These are phyloP conservation scores for Epirrhoe tristata DNA, from an alignment of 2,888 invertebrate genomes.

Conservation along the genomic window DNA sequence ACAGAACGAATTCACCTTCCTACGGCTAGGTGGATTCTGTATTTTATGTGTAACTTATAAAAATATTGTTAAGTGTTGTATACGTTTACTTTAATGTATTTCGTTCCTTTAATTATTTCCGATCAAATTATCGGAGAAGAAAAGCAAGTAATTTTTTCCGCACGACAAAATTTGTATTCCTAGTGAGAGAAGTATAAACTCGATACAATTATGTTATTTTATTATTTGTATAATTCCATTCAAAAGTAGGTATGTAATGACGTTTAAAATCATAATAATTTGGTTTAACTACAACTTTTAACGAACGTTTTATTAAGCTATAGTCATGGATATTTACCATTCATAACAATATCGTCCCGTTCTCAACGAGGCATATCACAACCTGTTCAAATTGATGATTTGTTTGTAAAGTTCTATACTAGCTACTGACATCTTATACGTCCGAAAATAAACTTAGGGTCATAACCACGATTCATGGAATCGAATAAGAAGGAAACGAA, in stretches of 20 bases:
- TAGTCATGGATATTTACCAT: conserved; percentile 84
- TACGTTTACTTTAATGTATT: conserved; percentile 31
- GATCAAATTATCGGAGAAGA: conserved; percentile 62
- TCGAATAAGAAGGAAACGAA: conserved; percentile 82
- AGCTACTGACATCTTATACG: conserved; percentile 82
- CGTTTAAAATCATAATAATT: conserved; percentile 78
- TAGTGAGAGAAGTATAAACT: conserved; percentile 77
- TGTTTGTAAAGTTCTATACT: conserved; percentile 85
- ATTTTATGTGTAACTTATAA: conserved; percentile 38
- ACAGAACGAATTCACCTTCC: conserved; percentile 48
- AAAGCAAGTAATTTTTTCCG: conserved; percentile 66
- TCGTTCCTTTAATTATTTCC: conserved; percentile 49
- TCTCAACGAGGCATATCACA: conserved; percentile 85
- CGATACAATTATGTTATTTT: conserved; percentile 70
- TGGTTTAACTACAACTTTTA: conserved; percentile 83
- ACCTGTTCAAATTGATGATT: conserved; percentile 86
- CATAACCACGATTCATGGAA: conserved; percentile 84
- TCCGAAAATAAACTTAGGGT: conserved; percentile 83
- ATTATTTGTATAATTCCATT: conserved; percentile 80
- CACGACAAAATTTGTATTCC: conserved; percentile 66
- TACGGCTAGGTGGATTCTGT: conserved; percentile 32
- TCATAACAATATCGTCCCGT: conserved; percentile 85
- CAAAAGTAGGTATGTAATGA: conserved; percentile 73
- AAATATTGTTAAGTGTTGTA: conserved; percentile 1
- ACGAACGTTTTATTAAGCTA: conserved; percentile 84